Percentiles rank a stretch among this genome's conserved stretches.
Conservation (phyloP, 2,113 vertebrate species). For the Brienomyrus longianalis region DNA sequence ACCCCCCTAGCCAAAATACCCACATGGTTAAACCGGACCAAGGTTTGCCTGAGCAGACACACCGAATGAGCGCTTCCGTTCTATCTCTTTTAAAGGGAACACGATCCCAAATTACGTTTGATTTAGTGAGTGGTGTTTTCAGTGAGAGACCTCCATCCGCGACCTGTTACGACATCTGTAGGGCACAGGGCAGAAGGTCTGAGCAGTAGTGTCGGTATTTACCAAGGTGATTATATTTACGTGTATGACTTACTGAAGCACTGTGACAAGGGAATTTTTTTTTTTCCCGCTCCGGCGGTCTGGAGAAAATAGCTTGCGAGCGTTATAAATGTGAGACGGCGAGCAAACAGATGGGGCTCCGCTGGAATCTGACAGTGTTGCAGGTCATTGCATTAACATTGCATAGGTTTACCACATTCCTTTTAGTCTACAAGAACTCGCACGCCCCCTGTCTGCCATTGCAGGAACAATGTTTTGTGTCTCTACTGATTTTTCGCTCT, state of each 20-base stretch:
- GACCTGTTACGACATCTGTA: background rate
- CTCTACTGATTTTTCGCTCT: background rate
- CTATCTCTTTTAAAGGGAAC: background rate
- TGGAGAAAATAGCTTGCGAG: background rate
- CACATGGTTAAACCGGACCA: background rate
- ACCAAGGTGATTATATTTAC: background rate
- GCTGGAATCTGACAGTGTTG: background rate
- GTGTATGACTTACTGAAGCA: background rate
- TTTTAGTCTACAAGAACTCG: background rate
- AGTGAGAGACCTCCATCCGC: background rate
- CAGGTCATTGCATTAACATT: slow-evolving; percentile 10
- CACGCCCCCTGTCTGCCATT: background rate
- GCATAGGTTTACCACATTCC: background rate
- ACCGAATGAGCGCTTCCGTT: background rate
- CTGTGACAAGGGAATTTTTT: background rate
- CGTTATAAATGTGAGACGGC: background rate
- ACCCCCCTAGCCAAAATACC: background rate
- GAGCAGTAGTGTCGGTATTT: background rate
- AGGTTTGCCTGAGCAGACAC: background rate
- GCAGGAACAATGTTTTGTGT: background rate
- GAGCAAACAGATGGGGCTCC: background rate
- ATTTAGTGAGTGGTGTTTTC: background rate
- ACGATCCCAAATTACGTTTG: background rate
- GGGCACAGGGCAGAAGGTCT: background rate
- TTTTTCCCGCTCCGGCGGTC: background rate